Percentiles rank a stretch among this genome's conserved stretches.
These are phyloP conservation scores for Caiman crocodilus DNA, from an alignment of 2,797 vertebrate species.

Conservation along the genomic window DNA sequence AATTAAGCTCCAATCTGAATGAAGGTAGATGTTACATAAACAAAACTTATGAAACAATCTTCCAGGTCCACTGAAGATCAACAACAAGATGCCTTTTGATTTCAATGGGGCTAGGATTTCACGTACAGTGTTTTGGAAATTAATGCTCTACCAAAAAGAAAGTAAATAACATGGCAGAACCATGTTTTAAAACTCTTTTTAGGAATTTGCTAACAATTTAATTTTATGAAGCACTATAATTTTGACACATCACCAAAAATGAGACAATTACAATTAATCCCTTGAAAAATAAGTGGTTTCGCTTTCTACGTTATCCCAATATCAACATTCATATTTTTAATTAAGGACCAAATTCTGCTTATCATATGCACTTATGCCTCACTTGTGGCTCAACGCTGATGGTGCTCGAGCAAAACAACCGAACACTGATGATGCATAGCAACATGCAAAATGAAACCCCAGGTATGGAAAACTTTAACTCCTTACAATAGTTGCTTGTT, in stretches of 20 bases:
- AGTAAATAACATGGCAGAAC: background rate
- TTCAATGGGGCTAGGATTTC: background rate
- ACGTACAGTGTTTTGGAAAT: background rate
- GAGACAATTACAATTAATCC: background rate
- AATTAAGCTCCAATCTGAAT: background rate
- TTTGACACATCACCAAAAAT: background rate
- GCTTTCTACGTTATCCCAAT: background rate
- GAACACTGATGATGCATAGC: background rate
- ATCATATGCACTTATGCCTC: background rate
- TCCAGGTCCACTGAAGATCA: background rate
- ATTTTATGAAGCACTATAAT: background rate
- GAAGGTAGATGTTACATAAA: background rate
- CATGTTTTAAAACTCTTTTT: background rate
- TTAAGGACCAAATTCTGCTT: background rate
- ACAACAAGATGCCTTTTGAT: background rate
- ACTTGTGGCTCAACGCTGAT: background rate
- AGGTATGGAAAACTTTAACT: background rate
- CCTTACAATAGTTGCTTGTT: conserved; percentile 23
- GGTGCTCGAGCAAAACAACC: background rate
- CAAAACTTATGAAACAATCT: background rate
- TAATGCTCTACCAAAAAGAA: background rate
- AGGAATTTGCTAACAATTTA: background rate
- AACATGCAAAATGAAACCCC: background rate
- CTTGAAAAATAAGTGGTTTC: background rate
- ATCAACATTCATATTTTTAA: background rate